Base-by-base conservation (phyloP, 2,797 vertebrate genomes). In the Lindbergichthys nudifrons region DNA sequence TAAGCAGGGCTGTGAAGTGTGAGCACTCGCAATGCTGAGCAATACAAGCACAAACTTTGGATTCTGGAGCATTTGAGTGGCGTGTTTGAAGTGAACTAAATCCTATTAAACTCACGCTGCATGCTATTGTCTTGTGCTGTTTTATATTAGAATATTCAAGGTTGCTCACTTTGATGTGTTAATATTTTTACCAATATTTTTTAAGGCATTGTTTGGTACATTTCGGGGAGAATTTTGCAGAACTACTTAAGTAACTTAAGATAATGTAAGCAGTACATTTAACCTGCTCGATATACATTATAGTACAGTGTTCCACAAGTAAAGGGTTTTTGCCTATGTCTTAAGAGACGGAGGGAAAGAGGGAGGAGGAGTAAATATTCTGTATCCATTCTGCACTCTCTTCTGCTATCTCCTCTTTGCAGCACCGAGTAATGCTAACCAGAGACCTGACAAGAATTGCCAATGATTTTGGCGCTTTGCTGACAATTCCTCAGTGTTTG, bases 401-500 rank as follows among this genome's bases (percentile, higher is more conserved):
- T 92, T 93, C 90, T 87, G 86, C 94, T 94, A 95, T 95, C 94
- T 95, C 91, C 81, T 86, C 90, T 81, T 47, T 88, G 92, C 94
- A 94, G 94, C 89, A 92, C 73, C 75, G 70, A 92, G 92, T 91
- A 89, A 90, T 92, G 91, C 92, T 90, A 86, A 90, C 80, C 81
- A 78, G 84, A 86, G 90, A 89, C 92, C 92, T 94, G 94, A 94
- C 89, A 85, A 90, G 93, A 94, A 94, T 94, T 93, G 90, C 90
- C 93, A 94, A 95, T 94, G 93, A 92, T 93, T 94, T 89, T 74
- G 83, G 84, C 77, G 88, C 89, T 91, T 89, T 85, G 78, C 87
- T 85, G 89, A 93, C 92, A 92, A 92, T 94, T 90, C 92, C 91
- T 93, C 89, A 92, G 91, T 95, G 91, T 94, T 92, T 92, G 90